Evolutionary conservation across 1,140 invertebrate species (phyloP).

Genomic region (Periplaneta americana): DNA sequence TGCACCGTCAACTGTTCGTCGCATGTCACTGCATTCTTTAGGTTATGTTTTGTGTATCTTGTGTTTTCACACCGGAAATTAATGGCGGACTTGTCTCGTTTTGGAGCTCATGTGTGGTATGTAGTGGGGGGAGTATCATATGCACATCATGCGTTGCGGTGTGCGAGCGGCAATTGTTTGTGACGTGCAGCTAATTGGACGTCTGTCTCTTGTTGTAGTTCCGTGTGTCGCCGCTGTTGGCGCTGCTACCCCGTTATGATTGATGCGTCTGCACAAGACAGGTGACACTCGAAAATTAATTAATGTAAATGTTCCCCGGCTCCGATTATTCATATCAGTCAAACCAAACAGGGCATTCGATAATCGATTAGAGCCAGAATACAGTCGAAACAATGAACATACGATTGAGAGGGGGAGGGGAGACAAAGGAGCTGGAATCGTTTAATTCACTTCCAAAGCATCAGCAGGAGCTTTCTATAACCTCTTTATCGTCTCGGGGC

Average conservation of each 20-base stretch:
- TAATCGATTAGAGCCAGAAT: background rate
- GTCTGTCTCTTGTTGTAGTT: background rate
- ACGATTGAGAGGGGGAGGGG: background rate
- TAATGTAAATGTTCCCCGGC: constrained; percentile 15
- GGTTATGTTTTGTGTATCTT: background rate
- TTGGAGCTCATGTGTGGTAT: background rate
- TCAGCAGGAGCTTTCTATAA: background rate
- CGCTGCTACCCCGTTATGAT: constrained; percentile 10
- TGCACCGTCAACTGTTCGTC: background rate
- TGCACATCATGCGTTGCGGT: constrained; percentile 2
- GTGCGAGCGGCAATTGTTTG: constrained; percentile 11
- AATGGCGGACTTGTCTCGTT: background rate
- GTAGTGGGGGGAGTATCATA: constrained; percentile 1
- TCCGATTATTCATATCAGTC: background rate
- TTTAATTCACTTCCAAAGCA: background rate
- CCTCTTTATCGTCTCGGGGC: no score
- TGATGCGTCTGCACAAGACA: constrained; percentile 14
- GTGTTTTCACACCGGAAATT: background rate
- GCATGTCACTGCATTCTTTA: background rate
- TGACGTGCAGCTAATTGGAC: constrained; percentile 14
- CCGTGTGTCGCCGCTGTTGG: background rate
- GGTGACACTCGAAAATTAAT: constrained; percentile 13
- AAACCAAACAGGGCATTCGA: background rate
- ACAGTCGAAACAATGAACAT: background rate
- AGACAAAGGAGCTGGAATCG: background rate